phyloP scores from a whole-genome alignment of 2,888 invertebrate species.

The Copidosoma aretas region DNA sequence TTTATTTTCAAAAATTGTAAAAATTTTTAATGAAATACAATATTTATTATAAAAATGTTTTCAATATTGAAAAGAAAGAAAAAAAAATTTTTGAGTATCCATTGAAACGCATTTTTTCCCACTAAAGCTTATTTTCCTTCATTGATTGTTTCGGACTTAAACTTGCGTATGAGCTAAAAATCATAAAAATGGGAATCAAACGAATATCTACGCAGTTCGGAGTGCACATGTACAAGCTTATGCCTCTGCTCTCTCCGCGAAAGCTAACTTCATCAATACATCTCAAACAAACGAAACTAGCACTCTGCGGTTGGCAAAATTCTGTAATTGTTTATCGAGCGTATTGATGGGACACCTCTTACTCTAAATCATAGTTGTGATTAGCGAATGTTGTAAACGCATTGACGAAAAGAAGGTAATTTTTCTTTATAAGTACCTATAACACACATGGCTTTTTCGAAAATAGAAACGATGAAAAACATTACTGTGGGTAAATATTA shows the following conservation, averaged over 20 bases:
- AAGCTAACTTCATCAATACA: conserved; percentile 38
- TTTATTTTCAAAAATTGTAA: not conserved
- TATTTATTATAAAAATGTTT: not conserved
- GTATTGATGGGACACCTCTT: conserved; percentile 12
- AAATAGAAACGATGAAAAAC: conserved; percentile 27
- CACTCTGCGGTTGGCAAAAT: conserved; percentile 27
- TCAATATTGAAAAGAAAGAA: not conserved
- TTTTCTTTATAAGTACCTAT: no score
- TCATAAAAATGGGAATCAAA: not conserved
- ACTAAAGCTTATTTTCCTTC: no score
- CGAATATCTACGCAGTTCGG: conserved; percentile 9
- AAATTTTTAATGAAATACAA: not conserved
- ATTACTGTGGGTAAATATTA: conserved; percentile 27
- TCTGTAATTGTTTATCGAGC: conserved; percentile 23
- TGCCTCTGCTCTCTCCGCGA: conserved; percentile 39
- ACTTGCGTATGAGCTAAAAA: no score
- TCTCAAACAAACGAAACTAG: conserved; percentile 19
- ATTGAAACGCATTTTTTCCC: no score
- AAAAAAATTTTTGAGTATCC: no score
- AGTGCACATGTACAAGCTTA: conserved; percentile 33
- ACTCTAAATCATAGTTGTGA: conserved; percentile 15
- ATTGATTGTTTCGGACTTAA: no score
- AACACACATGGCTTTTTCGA: conserved; percentile 7
- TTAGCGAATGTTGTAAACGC: conserved; percentile 23
- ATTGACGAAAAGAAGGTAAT: no score